A percentile compares a stretch with the other conserved stretches of the same genome.
Evolutionary conservation across 2,113 vertebrate genomes (phyloP).

Genomic region (Oxyruncus cristatus): DNA sequence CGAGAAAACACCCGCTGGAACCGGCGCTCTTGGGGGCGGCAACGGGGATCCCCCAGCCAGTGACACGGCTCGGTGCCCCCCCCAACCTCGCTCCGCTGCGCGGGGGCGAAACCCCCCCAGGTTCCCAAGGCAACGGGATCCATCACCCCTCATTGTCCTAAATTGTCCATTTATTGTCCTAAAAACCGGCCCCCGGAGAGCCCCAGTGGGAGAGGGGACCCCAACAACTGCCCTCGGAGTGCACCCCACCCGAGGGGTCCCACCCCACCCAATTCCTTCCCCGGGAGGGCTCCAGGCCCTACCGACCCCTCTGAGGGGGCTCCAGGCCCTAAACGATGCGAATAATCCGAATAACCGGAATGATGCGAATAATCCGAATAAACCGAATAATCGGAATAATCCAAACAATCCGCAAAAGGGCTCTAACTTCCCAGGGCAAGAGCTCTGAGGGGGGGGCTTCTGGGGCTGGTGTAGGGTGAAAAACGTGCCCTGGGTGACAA

Average conservation of each 20-base stretch:
- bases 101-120: rapidly evolving
- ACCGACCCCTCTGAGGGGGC: not conserved
- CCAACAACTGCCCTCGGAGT: rapidly evolving
- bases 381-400: not conserved
- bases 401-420: not conserved
- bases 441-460: rapidly evolving
- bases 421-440: not conserved
- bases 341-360: not conserved
- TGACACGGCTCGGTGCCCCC: too few species aligned
- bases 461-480: rapidly evolving
- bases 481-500: not conserved
- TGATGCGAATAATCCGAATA: not conserved
- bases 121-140: not conserved
- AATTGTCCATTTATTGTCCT: not conserved
- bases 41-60: not conserved
- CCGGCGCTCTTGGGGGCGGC: not conserved
- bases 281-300: not conserved
- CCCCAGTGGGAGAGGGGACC: not conserved
- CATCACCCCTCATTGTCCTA: not conserved
- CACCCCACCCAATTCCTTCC: too few species aligned
- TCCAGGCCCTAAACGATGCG: not conserved
- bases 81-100: not conserved
- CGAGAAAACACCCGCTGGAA: not conserved
- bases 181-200: not conserved
- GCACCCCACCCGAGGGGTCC: not conserved